Evolutionary conservation across 2,113 vertebrate genomes (phyloP), one percentile per base, ranked within the genome.

Genomic region (Microtus pennsylvanicus): DNA sequence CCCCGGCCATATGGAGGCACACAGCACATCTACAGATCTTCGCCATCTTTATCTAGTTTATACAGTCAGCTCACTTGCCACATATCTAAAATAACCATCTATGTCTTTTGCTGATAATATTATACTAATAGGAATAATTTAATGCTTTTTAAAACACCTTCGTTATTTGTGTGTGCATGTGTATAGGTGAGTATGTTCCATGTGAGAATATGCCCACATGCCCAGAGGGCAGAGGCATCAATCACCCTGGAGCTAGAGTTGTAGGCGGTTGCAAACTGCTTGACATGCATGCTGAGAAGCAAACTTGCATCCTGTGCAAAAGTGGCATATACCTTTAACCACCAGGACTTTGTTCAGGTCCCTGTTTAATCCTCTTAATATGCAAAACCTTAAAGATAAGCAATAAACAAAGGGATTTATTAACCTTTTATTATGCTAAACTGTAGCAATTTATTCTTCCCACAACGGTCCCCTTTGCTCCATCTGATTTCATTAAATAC

Each of bases 391-490:
- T 96, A 90, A 52, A 82, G 55, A 90, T 47, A 80, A 86, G 26
- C 35, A 45, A 30, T 52, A 30, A 93, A 72, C 50, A 65, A 58
- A 80, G 19, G 14, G 33, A 87, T 26, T 61, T 42, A 24, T 4
- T 50, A 1, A 70, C 65, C 9, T 30, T 74, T 97, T 72, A 52
- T 35, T 86, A 65, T 89, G 30, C 33, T 77, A 92, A 90, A 89
- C 80, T 63, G 87, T 14, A 87, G 22, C 78, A 92, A 67, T 77
- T 22, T 83, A 12, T 89, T 96, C 70, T 91, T 94, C 52, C 33
- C 45, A 89, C 21, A 89, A 47, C 70, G 52, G 82, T 78, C 52
- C 94, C 67, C 90, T 97, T 97, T 83, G 82, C 90, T 45, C 82
- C 76, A 89, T 28, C 87, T 95, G 76, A 72, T 47, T 14, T 33